Conservation (phyloP, 1,140 invertebrate genomes). For the Drosophila melanica region DNA sequence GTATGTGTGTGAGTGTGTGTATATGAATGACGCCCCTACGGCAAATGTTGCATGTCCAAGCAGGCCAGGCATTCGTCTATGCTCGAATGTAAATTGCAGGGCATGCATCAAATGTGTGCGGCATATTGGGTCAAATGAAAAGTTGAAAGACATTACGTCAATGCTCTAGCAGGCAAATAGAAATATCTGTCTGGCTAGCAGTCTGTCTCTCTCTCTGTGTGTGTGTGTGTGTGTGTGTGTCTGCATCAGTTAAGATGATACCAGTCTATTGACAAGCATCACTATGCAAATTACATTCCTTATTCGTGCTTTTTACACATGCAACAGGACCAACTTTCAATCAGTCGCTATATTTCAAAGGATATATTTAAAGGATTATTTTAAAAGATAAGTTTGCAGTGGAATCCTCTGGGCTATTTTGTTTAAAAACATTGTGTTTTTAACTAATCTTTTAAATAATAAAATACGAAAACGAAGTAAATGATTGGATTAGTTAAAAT, state of each 20-base stretch:
- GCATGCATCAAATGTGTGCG: conserved; percentile 48
- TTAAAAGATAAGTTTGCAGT: not conserved
- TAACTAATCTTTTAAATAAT: not conserved
- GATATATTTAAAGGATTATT: not conserved
- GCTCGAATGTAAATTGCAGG: conserved; percentile 18
- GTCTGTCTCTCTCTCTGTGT: not conserved
- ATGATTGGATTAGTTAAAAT: no score
- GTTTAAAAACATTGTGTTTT: not conserved
- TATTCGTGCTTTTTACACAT: conserved; percentile 4
- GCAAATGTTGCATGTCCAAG: conserved; percentile 66
- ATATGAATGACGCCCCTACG: conserved; percentile 17
- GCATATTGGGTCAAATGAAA: conserved; percentile 59
- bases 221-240: not conserved
- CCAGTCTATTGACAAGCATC: conserved; percentile 17
- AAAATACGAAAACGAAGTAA: no score
- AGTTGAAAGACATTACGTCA: conserved; percentile 46
- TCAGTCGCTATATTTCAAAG: not conserved
- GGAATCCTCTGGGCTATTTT: not conserved
- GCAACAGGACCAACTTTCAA: conserved; percentile 9
- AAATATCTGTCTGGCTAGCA: conserved; percentile 7
- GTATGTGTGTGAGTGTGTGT: no score
- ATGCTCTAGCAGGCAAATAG: conserved; percentile 31
- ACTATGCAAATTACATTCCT: conserved; percentile 38
- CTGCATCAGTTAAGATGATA: conserved; percentile 6
- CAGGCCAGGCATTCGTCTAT: conserved; percentile 34